Percentiles rank a stretch among this genome's conserved stretches.
Evolutionary conservation across 2,888 invertebrate species (phyloP).

Genomic region (Ceraclea dissimilis): DNA sequence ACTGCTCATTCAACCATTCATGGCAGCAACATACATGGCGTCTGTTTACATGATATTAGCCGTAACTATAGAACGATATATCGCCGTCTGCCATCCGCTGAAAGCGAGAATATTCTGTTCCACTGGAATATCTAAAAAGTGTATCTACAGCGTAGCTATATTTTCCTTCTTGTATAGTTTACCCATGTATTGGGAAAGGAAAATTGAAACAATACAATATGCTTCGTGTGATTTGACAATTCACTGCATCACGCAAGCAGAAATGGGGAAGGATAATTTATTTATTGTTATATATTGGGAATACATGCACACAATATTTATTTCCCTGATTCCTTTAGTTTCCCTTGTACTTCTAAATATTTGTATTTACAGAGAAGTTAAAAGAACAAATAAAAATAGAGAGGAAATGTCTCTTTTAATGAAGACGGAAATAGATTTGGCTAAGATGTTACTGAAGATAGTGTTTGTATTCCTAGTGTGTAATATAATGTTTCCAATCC

Average conservation of each 20-base stretch:
- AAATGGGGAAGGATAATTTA: not conserved
- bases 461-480: not conserved
- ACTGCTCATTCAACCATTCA: not conserved
- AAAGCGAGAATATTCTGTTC: not conserved
- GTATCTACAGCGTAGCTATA: not conserved
- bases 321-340: not conserved
- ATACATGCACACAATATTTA: constrained; percentile 2
- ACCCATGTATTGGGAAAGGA: constrained; percentile 1
- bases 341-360: not conserved
- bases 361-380: constrained; percentile 3
- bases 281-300: constrained; percentile 1
- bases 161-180: not conserved
- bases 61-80: constrained; percentile 3
- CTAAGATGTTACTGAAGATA: not conserved
- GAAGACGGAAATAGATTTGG: constrained; percentile 3
- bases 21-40: not conserved
- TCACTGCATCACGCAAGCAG: not conserved
- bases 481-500: constrained; percentile 1
- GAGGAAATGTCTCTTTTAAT: not conserved
- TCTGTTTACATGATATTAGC: not conserved
- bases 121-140: not conserved
- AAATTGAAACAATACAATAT: not conserved
- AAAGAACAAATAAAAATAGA: constrained; percentile 2
- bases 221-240: not conserved
- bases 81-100: not conserved